Conservation (phyloP, 2,888 invertebrate species). For the Tenthredo distinguenda region DNA sequence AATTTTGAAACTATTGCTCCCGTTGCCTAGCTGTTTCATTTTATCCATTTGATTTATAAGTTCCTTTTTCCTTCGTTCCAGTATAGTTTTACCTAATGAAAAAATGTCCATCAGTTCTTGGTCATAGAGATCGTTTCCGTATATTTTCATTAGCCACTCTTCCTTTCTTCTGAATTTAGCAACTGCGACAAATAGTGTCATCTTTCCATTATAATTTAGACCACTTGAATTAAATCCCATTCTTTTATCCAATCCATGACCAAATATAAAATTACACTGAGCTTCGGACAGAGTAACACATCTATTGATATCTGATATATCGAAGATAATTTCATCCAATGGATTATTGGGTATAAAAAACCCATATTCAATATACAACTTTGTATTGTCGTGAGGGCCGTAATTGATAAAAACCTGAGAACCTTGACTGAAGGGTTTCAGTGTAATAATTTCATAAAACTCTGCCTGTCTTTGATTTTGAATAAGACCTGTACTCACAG, state of each 20-base stretch:
- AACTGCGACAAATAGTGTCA: conserved; percentile 66
- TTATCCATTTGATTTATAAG: conserved; percentile 57
- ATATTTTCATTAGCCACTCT: conserved; percentile 68
- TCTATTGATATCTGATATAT: conserved; percentile 80
- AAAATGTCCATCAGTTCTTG: conserved; percentile 62
- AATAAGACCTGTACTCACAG: conserved; percentile 79
- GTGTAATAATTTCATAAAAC: conserved; percentile 81
- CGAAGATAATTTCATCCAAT: conserved; percentile 84
- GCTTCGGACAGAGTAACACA: conserved; percentile 74
- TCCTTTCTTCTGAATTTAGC: conserved; percentile 57
- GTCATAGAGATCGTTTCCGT: conserved; percentile 61
- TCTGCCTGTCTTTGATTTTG: conserved; percentile 71
- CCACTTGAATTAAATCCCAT: conserved; percentile 84
- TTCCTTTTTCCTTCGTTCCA: conserved; percentile 62
- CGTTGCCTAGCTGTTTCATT: conserved; percentile 63
- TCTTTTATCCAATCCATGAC: conserved; percentile 82
- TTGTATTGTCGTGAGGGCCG: conserved; percentile 89
- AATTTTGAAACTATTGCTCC: conserved; percentile 66
- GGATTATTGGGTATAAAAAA: conserved; percentile 87
- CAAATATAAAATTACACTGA: conserved; percentile 83
- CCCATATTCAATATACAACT: conserved; percentile 93
- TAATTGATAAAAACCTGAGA: conserved; percentile 94
- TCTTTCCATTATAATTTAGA: conserved; percentile 84
- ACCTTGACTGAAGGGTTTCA: conserved; percentile 81
- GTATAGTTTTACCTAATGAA: conserved; percentile 62